Base-by-base conservation (phyloP, 1,140 invertebrate species). In the Limonius californicus region DNA sequence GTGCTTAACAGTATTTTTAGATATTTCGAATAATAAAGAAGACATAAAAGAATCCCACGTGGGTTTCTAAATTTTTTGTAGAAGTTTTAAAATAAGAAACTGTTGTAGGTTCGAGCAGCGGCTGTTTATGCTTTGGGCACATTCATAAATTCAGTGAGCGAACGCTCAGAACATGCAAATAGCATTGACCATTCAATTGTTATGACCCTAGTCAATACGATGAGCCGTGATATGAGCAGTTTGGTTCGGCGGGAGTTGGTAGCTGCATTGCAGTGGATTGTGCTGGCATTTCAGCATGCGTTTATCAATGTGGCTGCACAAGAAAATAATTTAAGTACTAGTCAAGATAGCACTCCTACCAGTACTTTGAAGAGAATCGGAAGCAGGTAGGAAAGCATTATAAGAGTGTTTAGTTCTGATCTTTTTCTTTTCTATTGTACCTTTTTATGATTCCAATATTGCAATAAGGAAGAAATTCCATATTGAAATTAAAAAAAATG, bases 51-150 rank as follows among this genome's bases (percentile, higher is more conserved):
- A n/a, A n/a, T n/a, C 27, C 27, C 27, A 32, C 27, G 4, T 6
- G 11, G 11, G 11, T 32, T 32, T 32, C 27, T 6, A 6, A 32
- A 32, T 32, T 32, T 6, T 32, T 32, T 6, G n/a, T n/a, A n/a
- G n/a, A n/a, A n/a, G n/a, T n/a, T n/a, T n/a, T n/a, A n/a, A n/a
- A n/a, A n/a, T n/a, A n/a, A n/a, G 16, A 54, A 54, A 54, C 1
- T 14, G 23, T 55, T 50, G 16, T 58, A 90, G 88, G 91, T 97
- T 19, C 81, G 95, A 57, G 92, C 94, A 15, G 89, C 94, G 7
- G 88, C 90, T 45, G 92, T 97, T 8, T 97, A 89, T 80, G 94
- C 95, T 6, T 81, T 98, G 60, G 95, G 95, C 57, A 95, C 92
- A n/a, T 96, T 94, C 75, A 88, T 96, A 43, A 92, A 87, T 74